Evolutionary conservation across 2,888 invertebrate species (phyloP), one percentile per base, ranked within the genome.

Genomic region (Drosophila helvetica): DNA sequence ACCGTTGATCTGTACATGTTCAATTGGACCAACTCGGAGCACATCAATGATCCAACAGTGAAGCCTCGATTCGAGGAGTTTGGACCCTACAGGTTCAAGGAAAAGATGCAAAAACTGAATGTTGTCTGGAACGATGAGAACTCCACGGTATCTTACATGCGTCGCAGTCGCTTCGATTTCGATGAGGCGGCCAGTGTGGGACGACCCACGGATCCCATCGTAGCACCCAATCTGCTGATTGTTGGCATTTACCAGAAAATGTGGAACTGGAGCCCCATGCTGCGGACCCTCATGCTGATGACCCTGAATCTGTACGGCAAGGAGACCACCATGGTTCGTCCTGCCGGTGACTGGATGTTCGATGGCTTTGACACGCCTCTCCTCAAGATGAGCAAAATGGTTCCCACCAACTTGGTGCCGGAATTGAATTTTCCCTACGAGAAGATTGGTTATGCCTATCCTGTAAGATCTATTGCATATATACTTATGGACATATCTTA

Each of bases 381-480:
- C 5, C 92, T 98, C 52, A 93, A 94, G 46, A 76, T 84, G 47
- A 75, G 75, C 60, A 75, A 79, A 38, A 46, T 86, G 38, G 88
- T 96, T 60, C 95, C 95, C 0, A 93, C 92, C 67, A 93, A 92
- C 74, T 77, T 95, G 42, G 90, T 93, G 0, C 89, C 85, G 3
- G 89, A 93, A 91, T 92, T 93, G 0, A 93, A 93, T 0, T 93
- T 94, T 0, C 94, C 94, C 0, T 94, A 94, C 75, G 97, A 97
- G 83, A 94, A 94, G 81, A 97, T 98, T 87, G 98, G 96, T 12
- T 96, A 97, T 94, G 97, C 97, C 91, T 97, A 96, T 86, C 93
- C 91, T 90, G 95, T 95, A 91, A 85, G 83, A 6, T 9, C 2
- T 3, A 22, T 15, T 1, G 1, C 1, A 10, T 8, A 50, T 12